Evolutionary conservation across 1,140 invertebrate species (phyloP).

Genomic region (Helicoverpa zea): DNA sequence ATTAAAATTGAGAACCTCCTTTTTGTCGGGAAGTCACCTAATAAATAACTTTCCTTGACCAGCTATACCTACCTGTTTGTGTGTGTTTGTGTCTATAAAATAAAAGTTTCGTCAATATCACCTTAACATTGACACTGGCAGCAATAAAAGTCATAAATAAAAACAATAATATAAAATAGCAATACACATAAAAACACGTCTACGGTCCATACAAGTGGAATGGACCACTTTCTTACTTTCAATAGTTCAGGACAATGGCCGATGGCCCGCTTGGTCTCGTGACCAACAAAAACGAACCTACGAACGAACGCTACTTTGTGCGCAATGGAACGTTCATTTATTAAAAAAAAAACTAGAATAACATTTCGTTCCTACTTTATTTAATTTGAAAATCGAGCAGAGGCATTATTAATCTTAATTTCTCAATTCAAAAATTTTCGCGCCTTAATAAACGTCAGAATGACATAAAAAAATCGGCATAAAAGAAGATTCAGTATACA

Average conservation of each 20-base stretch:
- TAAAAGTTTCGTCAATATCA: not conserved
- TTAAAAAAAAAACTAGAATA: not conserved
- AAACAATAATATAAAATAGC: not conserved
- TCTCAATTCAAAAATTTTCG: no score
- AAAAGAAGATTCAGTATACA: no score
- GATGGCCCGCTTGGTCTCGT: conserved; percentile 29
- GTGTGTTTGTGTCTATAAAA: no score
- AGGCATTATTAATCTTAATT: not conserved
- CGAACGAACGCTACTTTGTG: not conserved
- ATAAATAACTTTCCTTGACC: no score
- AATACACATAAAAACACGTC: conserved; percentile 20
- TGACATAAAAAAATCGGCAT: no score
- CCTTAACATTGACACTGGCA: not conserved
- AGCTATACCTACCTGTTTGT: no score
- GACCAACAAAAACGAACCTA: conserved; percentile 48
- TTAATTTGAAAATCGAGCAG: not conserved
- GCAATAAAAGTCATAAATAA: not conserved
- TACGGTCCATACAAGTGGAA: not conserved
- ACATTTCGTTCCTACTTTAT: not conserved
- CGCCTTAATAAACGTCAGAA: no score
- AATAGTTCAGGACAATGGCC: conserved; percentile 24
- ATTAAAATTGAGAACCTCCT: no score
- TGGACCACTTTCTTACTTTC: conserved; percentile 47
- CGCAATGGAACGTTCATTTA: not conserved
- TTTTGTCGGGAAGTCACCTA: no score